Evolutionary conservation across 1,140 invertebrate species (phyloP).

Genomic region (Pogonomyrmex barbatus): DNA sequence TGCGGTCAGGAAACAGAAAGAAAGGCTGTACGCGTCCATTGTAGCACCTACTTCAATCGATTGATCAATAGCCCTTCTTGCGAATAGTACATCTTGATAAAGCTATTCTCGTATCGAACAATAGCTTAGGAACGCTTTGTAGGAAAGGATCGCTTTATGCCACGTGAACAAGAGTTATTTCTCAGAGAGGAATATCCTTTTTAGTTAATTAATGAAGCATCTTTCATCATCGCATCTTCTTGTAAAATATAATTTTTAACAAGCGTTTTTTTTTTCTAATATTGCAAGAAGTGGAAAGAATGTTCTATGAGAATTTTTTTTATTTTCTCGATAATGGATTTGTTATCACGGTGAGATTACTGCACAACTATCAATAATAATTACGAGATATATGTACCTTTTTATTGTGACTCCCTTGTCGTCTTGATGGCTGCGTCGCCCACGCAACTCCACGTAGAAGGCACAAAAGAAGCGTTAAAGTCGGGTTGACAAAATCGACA

Average conservation of each 20-base stretch:
- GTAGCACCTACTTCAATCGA: not conserved
- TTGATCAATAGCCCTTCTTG: slow-evolving; percentile 41
- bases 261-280: not conserved
- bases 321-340: not conserved
- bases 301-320: not conserved
- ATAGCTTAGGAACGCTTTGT: slow-evolving; percentile 15
- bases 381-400: not conserved
- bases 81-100: slow-evolving; percentile 6
- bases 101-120: not conserved
- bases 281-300: not conserved
- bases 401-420: slow-evolving; percentile 10
- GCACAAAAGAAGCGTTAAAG: not conserved
- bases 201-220: not conserved
- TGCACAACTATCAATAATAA: not conserved
- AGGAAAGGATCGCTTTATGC: not conserved
- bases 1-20: not conserved
- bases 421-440: slow-evolving; percentile 2
- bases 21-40: not conserved
- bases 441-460: not conserved
- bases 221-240: not conserved
- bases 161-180: not conserved
- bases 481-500: slow-evolving; percentile 60
- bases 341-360: not conserved
- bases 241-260: slow-evolving; percentile 3
- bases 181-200: not conserved